These are phyloP conservation scores for Chydorus sphaericus DNA, from an alignment of 2,888 invertebrate genomes.

Conservation along the genomic window DNA sequence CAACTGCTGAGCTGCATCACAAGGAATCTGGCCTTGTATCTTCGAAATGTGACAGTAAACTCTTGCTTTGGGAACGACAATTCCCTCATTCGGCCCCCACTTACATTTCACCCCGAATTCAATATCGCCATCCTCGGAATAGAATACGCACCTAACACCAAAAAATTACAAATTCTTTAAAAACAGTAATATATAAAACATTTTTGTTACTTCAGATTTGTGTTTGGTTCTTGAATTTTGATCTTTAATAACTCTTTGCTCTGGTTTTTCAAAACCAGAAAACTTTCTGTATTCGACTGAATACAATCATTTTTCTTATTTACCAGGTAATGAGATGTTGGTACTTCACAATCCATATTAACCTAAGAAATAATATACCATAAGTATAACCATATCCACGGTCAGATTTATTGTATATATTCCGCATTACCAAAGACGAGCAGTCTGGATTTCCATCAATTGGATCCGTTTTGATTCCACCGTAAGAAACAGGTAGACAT, in stretches of 20 bases:
- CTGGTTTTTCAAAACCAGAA: background rate
- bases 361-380: background rate
- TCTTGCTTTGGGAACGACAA: constrained; percentile 48
- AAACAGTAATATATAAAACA: too few relatives aligned
- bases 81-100: constrained; percentile 39
- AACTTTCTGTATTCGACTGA: background rate
- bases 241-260: background rate
- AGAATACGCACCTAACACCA: constrained; percentile 65
- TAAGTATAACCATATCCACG: background rate
- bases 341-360: constrained; percentile 9
- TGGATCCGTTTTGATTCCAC: constrained; percentile 54
- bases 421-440: constrained; percentile 45
- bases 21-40: constrained; percentile 61
- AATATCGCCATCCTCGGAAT: constrained; percentile 72
- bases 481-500: constrained; percentile 57
- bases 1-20: constrained; percentile 68
- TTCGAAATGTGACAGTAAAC: constrained; percentile 62
- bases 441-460: constrained; percentile 65
- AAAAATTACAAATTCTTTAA: background rate
- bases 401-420: background rate
- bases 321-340: background rate
- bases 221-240: constrained; percentile 51
- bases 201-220: constrained; percentile 58
- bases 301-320: too few relatives aligned
- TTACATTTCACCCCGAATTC: constrained; percentile 64